Percentiles rank a stretch among this genome's conserved stretches.
phyloP scores from a whole-genome alignment of 1,140 invertebrate species.

The Oncopeltus fasciatus region DNA sequence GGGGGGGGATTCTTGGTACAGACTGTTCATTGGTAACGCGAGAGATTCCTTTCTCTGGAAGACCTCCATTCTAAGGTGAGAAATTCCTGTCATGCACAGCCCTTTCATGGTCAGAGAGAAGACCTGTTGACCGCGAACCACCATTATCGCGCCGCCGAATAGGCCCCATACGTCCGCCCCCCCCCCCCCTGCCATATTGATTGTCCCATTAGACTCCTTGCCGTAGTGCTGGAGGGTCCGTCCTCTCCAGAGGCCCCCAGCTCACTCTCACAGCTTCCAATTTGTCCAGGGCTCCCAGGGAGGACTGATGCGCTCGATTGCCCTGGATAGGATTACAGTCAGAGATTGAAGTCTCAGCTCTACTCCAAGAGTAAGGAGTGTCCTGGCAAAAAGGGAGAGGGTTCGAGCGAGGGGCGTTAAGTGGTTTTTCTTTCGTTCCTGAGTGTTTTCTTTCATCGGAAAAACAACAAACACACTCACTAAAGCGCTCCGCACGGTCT shows the following conservation, averaged over 20 bases:
- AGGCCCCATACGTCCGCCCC: background rate
- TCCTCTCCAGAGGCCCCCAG: background rate
- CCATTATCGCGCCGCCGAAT: background rate
- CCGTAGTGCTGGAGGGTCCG: background rate
- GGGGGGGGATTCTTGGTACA: too few species aligned
- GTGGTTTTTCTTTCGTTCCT: background rate
- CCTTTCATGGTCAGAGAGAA: background rate
- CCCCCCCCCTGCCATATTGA: background rate
- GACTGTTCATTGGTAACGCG: too few species aligned
- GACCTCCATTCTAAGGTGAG: too few species aligned
- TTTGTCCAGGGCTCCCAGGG: background rate
- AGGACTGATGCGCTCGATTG: slow-evolving; percentile 2
- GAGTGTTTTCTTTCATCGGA: background rate
- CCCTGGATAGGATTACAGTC: background rate
- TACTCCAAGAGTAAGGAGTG: background rate
- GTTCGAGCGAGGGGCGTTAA: background rate
- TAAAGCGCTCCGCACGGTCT: too few species aligned
- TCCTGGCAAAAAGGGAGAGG: background rate
- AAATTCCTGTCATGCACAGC: too few species aligned
- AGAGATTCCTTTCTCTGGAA: too few species aligned
- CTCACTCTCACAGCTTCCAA: background rate
- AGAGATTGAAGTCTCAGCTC: background rate
- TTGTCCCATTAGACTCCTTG: background rate
- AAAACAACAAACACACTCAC: background rate
- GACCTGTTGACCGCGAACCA: background rate